phyloP scores from a whole-genome alignment of 2,113 vertebrate genomes.

The Morone chrysops region DNA sequence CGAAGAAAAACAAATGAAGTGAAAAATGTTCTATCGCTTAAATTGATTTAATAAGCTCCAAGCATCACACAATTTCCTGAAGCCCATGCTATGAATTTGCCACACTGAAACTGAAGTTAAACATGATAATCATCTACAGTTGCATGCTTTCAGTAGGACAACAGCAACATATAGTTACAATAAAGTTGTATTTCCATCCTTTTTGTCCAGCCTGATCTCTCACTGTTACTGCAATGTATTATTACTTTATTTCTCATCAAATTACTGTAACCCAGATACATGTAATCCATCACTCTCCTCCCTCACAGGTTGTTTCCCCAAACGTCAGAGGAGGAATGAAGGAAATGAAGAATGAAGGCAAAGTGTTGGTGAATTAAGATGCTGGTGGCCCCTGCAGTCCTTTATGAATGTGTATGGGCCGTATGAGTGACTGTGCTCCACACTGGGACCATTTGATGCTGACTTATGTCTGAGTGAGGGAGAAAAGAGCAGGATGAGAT shows the following conservation, averaged over 20 bases:
- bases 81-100: no score
- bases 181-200: neutral
- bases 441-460: conserved; percentile 47
- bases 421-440: conserved; percentile 26
- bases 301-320: conserved; percentile 20
- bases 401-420: conserved; percentile 45
- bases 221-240: conserved; percentile 10
- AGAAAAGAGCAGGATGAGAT: conserved; percentile 50
- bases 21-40: neutral
- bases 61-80: neutral
- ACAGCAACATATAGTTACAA: neutral
- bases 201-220: neutral
- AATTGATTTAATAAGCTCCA: neutral
- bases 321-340: conserved; percentile 37
- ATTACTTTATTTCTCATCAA: conserved; percentile 9
- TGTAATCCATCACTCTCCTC: conserved; percentile 33
- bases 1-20: no score
- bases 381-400: conserved; percentile 18
- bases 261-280: conserved; percentile 32
- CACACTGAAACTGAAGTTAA: neutral
- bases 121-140: neutral
- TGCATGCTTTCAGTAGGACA: neutral
- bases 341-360: conserved; percentile 43
- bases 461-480: conserved; percentile 36
- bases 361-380: conserved; percentile 43